Evolutionary conservation across 2,797 vertebrate genomes (phyloP), one percentile per base, ranked within the genome.

Genomic region (Spondyliosoma cantharus): DNA sequence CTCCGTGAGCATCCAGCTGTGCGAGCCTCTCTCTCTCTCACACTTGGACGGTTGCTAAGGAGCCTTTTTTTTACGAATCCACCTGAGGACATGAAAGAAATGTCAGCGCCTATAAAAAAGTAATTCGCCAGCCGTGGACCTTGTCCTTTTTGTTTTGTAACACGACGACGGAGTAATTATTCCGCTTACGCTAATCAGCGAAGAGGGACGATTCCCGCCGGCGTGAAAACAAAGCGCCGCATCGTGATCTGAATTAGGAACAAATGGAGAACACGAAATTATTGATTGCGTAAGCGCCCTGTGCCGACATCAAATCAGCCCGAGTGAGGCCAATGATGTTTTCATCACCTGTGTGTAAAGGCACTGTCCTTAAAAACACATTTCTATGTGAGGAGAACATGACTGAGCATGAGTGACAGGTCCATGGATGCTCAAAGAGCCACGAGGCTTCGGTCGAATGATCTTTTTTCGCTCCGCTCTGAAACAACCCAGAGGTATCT

Each of bases 21-120:
- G 32, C 0, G 13, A 16, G 66, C 45, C 42, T 42, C 64, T 73
- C 42, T 42, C 64, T 73, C 27, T 72, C 8, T 74, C 78, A 60
- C 76, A 74, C 50, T 76, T 72, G 20, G 37, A 58, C n/a, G 5
- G 90, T 91, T 90, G 82, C 90, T 84, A 86, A 84, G 87, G 71
- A 89, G 84, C 74, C 67, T 65, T 48, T 48, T 29, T 37, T 3
- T 37, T 32, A 5, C 32, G 3, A 42, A 71, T 65, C 69, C 77
- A 76, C 76, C 80, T 62, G 50, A 84, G 70, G 61, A 59, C 61
- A 29, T 37, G 52, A 46, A 66, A 70, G 60, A 71, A 85, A 83
- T 87, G 72, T 59, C 13, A 64, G 32, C 14, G 64, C n/a, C 22
- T 57, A 64, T 74, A 77, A 76, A 85, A 83, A 83, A 74, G 58